Evolutionary conservation across 2,888 invertebrate genomes (phyloP).

Genomic region (Eupithecia vulgata): DNA sequence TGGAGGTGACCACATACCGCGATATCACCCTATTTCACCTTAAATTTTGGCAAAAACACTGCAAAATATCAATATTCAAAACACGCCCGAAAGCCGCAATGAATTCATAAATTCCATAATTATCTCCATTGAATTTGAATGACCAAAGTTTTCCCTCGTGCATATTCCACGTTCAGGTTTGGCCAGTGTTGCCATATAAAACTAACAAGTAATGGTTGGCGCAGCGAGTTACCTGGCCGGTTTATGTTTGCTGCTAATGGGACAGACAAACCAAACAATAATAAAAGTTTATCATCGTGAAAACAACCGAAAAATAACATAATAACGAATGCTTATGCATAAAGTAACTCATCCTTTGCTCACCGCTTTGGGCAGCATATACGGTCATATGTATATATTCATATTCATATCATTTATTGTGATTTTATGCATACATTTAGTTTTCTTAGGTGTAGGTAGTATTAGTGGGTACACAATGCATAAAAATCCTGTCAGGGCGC

Average conservation of each 20-base stretch:
- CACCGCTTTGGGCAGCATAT: too few species aligned
- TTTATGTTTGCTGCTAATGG: slow-evolving; percentile 3
- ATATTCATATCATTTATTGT: too few species aligned
- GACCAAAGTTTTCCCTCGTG: slow-evolving; percentile 14
- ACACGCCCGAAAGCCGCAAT: slow-evolving; percentile 5
- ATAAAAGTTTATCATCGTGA: not conserved
- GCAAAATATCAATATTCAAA: slow-evolving; percentile 2
- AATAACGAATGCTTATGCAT: not conserved
- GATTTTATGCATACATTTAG: too few species aligned
- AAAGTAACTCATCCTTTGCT: too few species aligned
- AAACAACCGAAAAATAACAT: not conserved
- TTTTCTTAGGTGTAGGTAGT: too few species aligned
- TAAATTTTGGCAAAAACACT: not conserved
- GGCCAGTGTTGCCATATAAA: slow-evolving; percentile 9
- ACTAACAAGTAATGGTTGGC: slow-evolving; percentile 13
- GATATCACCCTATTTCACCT: not conserved
- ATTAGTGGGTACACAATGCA: too few species aligned
- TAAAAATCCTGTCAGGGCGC: too few species aligned
- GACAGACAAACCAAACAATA: not conserved
- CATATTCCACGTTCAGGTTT: slow-evolving; percentile 5
- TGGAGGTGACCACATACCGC: not conserved
- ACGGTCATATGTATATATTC: too few species aligned
- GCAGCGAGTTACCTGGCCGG: not conserved
- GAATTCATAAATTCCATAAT: slow-evolving; percentile 5
- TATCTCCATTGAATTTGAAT: slow-evolving; percentile 14